phyloP scores from a whole-genome alignment of 2,888 invertebrate species.

The Caenorhabditis macrosperma region DNA sequence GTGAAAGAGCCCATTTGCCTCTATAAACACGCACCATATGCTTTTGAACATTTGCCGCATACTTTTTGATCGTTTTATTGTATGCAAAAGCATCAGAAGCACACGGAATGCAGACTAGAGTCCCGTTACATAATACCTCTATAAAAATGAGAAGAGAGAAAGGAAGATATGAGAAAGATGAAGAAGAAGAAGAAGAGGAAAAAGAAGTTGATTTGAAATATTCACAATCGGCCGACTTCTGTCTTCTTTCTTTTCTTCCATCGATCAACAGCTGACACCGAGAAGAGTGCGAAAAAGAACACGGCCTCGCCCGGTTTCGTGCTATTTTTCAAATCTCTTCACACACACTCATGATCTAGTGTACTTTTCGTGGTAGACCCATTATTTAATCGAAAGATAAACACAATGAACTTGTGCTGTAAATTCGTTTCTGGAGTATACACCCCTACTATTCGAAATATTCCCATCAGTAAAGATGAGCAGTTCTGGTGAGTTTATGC shows the following conservation, averaged over 20 bases:
- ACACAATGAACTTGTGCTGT: conserved; percentile 56
- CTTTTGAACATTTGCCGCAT: conserved; percentile 52
- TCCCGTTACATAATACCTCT: conserved; percentile 44
- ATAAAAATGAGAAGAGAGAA: conserved; percentile 44
- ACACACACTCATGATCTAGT: conserved; percentile 56
- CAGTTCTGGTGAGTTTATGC: conserved; percentile 68
- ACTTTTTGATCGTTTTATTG: conserved; percentile 40
- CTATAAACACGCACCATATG: conserved; percentile 53
- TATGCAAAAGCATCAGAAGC: conserved; percentile 31
- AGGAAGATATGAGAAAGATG: too few species aligned
- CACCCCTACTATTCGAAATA: conserved; percentile 59
- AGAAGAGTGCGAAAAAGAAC: conserved; percentile 57
- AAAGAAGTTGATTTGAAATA: conserved; percentile 44
- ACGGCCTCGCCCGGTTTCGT: conserved; percentile 36
- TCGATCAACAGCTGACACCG: conserved; percentile 54
- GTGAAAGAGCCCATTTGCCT: conserved; percentile 7
- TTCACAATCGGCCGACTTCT: conserved; percentile 53
- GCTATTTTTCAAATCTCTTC: conserved; percentile 56
- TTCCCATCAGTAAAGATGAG: conserved; percentile 76
- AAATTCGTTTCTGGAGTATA: conserved; percentile 57
- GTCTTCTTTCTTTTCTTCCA: conserved; percentile 37
- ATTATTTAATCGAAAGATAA: conserved; percentile 24
- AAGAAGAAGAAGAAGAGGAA: conserved; percentile 18
- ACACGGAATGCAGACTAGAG: conserved; percentile 10
- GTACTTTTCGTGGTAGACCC: conserved; percentile 39